A percentile compares a stretch with the other conserved stretches of the same genome.
phyloP scores from a whole-genome alignment of 2,113 vertebrate genomes.

The Arothron firmamentum region DNA sequence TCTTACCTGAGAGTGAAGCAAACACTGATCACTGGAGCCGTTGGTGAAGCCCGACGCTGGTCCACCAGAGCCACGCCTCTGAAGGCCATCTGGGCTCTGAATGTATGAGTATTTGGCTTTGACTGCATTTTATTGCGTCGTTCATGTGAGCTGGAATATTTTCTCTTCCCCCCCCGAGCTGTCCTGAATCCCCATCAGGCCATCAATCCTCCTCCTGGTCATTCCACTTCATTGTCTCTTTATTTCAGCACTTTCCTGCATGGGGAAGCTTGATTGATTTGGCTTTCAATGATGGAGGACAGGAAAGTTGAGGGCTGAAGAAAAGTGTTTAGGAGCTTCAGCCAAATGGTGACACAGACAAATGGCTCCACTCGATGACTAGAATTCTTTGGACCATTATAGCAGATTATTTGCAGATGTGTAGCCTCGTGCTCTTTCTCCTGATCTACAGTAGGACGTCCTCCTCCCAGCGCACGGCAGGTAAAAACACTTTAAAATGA shows the following conservation, averaged over 20 bases:
- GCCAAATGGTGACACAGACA: conserved; percentile 72
- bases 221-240: conserved; percentile 77
- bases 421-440: conserved; percentile 38
- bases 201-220: conserved; percentile 69
- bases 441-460: conserved; percentile 40
- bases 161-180: conserved; percentile 33
- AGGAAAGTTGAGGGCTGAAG: conserved; percentile 64
- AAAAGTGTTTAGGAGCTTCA: conserved; percentile 67
- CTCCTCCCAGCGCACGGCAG: conserved; percentile 32
- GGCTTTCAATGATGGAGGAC: conserved; percentile 62
- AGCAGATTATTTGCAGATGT: conserved; percentile 41
- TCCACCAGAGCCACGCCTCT: too few relatives aligned
- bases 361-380: conserved; percentile 47
- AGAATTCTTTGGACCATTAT: conserved; percentile 63
- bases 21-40: too few relatives aligned
- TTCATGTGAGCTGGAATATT: conserved; percentile 33
- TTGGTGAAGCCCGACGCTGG: too few relatives aligned
- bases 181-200: conserved; percentile 59
- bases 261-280: conserved; percentile 74
- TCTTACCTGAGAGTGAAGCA: too few relatives aligned
- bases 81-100: too few relatives aligned
- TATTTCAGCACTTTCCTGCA: conserved; percentile 73
- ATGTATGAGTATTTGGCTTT: too few relatives aligned
- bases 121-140: too few relatives aligned
- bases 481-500: background rate